These are phyloP conservation scores for Paedocypris micromegethes DNA, from an alignment of 2,797 vertebrate species.

Conservation along the genomic window DNA sequence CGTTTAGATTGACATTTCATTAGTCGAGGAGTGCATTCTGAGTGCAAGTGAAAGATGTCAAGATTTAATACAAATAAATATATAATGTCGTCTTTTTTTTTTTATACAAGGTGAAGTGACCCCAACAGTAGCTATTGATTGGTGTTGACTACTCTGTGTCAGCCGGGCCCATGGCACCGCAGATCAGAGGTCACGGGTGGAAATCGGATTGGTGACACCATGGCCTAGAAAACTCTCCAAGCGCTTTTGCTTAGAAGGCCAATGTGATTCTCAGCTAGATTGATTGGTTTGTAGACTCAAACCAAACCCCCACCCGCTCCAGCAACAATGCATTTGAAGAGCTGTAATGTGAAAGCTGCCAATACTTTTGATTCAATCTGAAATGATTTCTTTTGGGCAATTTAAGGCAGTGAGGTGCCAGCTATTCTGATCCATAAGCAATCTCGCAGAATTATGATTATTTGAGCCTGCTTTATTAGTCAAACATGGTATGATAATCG, in stretches of 20 bases:
- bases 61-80: slow-evolving; percentile 70
- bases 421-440: slow-evolving; percentile 43
- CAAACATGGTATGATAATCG: slow-evolving; percentile 43
- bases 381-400: slow-evolving; percentile 49
- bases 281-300: slow-evolving; percentile 57
- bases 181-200: slow-evolving; percentile 80
- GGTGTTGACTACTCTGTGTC: slow-evolving; percentile 72
- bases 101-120: slow-evolving; percentile 77
- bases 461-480: slow-evolving; percentile 26
- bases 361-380: slow-evolving; percentile 68
- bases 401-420: slow-evolving; percentile 27
- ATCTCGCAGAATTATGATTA: slow-evolving; percentile 50
- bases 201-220: slow-evolving; percentile 63
- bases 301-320: slow-evolving; percentile 35
- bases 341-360: slow-evolving; percentile 70
- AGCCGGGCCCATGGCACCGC: slow-evolving; percentile 70
- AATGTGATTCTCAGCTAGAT: slow-evolving; percentile 63
- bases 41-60: slow-evolving; percentile 79
- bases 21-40: slow-evolving; percentile 63
- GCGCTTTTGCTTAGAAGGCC: slow-evolving; percentile 60
- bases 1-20: slow-evolving; percentile 42
- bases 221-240: slow-evolving; percentile 51
- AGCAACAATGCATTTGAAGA: slow-evolving; percentile 70
- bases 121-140: slow-evolving; percentile 78
- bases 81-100: slow-evolving; percentile 51